A percentile compares a stretch with the other conserved stretches of the same genome.
These are phyloP conservation scores for Pseudococcus viburni DNA, from an alignment of 2,888 invertebrate species.

Conservation along the genomic window DNA sequence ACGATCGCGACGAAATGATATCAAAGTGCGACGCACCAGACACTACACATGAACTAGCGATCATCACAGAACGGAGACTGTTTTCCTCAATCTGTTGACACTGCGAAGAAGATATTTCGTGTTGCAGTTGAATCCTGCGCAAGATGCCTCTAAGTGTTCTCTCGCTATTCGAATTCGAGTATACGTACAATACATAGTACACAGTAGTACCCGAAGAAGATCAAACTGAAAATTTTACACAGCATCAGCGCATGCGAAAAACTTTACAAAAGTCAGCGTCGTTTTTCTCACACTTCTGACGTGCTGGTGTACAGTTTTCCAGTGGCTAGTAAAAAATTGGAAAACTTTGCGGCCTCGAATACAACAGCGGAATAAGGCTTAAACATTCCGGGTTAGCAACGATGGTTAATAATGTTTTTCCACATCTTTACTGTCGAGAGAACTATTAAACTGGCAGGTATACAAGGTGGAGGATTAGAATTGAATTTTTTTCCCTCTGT, in stretches of 20 bases:
- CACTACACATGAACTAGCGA: not conserved
- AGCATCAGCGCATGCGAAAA: slow-evolving; percentile 43
- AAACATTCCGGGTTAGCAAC: slow-evolving; percentile 17
- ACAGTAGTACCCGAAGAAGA: not conserved
- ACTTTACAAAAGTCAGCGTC: slow-evolving; percentile 15
- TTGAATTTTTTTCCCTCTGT: not conserved
- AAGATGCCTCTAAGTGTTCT: slow-evolving; percentile 33
- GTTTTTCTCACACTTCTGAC: slow-evolving; percentile 20
- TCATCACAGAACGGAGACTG: slow-evolving; percentile 40
- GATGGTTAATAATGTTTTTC: slow-evolving; percentile 8
- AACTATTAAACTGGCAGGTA: slow-evolving; percentile 17
- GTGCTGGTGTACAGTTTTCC: slow-evolving; percentile 1
- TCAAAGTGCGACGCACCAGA: not conserved
- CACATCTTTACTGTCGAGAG: slow-evolving; percentile 7
- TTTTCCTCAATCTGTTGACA: slow-evolving; percentile 64
- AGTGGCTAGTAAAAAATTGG: slow-evolving; percentile 35
- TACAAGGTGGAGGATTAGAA: not conserved
- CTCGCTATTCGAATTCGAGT: not conserved
- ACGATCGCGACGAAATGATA: not conserved
- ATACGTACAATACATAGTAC: not conserved
- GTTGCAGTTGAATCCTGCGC: slow-evolving; percentile 63
- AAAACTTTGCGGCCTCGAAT: slow-evolving; percentile 18
- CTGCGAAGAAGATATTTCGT: slow-evolving; percentile 50
- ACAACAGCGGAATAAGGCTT: not conserved
- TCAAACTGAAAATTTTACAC: slow-evolving; percentile 21